phyloP scores from a whole-genome alignment of 2,797 vertebrate genomes.

The Coilia nasus region DNA sequence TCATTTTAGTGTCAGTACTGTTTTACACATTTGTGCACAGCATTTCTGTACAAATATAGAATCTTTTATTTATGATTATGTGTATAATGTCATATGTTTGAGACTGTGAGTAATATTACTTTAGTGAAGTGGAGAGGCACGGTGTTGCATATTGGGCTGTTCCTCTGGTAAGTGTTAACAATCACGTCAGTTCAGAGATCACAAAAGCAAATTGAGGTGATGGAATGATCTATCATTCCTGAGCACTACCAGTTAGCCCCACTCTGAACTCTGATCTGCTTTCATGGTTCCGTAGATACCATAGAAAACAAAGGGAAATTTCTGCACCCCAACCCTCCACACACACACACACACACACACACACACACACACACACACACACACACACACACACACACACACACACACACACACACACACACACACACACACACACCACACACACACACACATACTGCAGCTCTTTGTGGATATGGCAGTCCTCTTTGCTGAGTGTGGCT shows the following conservation, averaged over 20 bases:
- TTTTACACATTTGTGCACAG: not conserved
- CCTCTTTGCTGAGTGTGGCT: too few relatives aligned
- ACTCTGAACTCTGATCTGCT: conserved; percentile 34
- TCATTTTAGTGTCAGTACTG: not conserved
- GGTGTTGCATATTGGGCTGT: not conserved
- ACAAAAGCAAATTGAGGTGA: conserved; percentile 23
- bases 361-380: not conserved
- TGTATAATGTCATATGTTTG: too few relatives aligned
- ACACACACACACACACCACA: conserved; percentile 12
- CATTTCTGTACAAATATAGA: not conserved
- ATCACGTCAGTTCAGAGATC: not conserved
- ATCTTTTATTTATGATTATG: too few relatives aligned
- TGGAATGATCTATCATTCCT: conserved; percentile 15
- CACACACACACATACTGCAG: not conserved
- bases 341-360: not conserved
- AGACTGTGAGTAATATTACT: too few relatives aligned
- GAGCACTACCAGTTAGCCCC: not conserved
- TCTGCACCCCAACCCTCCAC: conserved; percentile 13
- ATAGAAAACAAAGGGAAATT: conserved; percentile 37
- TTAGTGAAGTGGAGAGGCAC: not conserved
- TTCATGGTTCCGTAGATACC: conserved; percentile 50
- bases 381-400: not conserved
- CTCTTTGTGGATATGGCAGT: conserved; percentile 30
- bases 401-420: not conserved
- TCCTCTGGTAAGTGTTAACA: not conserved